Conservation (phyloP, 2,113 vertebrate genomes). For the Nesoenas mayeri region DNA sequence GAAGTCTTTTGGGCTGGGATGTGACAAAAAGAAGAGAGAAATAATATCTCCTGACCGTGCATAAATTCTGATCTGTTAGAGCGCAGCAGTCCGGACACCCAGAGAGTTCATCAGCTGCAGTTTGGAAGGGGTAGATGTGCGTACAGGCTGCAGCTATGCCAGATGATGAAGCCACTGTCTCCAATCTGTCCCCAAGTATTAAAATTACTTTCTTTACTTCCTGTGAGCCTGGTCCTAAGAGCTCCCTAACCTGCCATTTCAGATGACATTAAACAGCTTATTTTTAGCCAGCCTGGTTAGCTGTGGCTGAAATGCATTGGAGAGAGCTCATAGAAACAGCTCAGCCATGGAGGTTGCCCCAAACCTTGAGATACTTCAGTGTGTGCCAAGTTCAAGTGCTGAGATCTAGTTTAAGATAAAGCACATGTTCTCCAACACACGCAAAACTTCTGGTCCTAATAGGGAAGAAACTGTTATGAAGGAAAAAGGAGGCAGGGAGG, state of each 20-base stretch:
- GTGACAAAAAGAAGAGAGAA: neutral
- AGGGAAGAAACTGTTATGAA: neutral
- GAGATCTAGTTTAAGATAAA: slow-evolving; percentile 1
- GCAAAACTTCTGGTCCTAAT: neutral
- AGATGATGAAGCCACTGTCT: neutral
- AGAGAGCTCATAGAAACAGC: neutral
- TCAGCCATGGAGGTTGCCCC: neutral
- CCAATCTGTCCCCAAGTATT: neutral
- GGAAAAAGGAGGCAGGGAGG: neutral
- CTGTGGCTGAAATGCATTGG: neutral
- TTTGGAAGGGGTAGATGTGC: neutral
- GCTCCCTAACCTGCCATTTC: neutral
- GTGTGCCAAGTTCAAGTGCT: neutral
- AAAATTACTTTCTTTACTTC: neutral
- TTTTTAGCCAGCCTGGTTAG: neutral
- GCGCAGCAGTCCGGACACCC: slow-evolving; percentile 3
- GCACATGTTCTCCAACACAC: neutral
- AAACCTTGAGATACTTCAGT: neutral
- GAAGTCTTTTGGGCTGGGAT: neutral
- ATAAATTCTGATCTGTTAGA: slow-evolving; percentile 33
- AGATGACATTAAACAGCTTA: neutral
- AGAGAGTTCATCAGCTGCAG: neutral
- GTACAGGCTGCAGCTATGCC: neutral
- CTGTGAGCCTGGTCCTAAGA: neutral
- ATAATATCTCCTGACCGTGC: slow-evolving; percentile 30